Conservation (phyloP, 2,888 invertebrate species). For the Mactromeris polynyma region DNA sequence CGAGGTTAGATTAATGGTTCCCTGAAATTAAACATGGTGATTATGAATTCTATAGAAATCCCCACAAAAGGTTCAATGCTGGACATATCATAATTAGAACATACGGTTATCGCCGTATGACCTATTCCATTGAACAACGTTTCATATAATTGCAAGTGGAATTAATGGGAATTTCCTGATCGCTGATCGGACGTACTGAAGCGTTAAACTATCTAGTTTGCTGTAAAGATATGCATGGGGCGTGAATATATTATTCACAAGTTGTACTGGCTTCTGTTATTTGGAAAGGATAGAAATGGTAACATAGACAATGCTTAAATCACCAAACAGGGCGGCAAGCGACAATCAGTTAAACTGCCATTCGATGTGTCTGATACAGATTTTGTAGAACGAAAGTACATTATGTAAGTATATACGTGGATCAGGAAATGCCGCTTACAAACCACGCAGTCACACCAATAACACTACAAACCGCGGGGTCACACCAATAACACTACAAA, state of each 20-base stretch:
- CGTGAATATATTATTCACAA: background rate
- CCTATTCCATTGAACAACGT: background rate
- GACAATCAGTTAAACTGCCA: no score
- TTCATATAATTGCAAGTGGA: background rate
- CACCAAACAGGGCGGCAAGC: no score
- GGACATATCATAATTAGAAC: background rate
- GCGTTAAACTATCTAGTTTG: background rate
- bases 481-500: no score
- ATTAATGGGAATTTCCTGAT: background rate
- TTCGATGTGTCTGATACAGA: no score
- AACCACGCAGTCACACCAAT: no score
- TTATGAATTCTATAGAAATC: background rate
- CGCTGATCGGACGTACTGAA: background rate
- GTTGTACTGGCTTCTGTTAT: background rate
- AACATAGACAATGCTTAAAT: no score
- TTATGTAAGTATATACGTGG: no score
- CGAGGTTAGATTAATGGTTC: no score
- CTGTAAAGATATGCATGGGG: background rate
- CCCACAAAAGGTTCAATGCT: background rate
- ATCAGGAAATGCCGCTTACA: no score
- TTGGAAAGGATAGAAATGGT: background rate
- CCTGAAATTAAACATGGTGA: no score
- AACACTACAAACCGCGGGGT: no score
- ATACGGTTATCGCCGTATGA: background rate
- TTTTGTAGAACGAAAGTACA: no score